A percentile compares a stretch with the other conserved stretches of the same genome.
phyloP scores from a whole-genome alignment of 2,888 invertebrate species.

The Apamea monoglypha region DNA sequence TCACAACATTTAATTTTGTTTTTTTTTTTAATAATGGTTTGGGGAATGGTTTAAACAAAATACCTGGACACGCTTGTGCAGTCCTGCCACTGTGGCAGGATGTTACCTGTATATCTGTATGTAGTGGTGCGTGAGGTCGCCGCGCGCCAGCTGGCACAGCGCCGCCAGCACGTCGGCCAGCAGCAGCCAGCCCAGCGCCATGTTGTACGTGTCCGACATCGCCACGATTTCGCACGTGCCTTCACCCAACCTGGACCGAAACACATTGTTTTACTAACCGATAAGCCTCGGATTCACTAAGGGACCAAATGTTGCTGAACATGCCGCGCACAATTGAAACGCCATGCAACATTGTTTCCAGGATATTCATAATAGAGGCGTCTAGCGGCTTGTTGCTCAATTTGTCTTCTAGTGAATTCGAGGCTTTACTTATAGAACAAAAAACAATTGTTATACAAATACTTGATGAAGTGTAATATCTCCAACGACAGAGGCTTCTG shows the following conservation, averaged over 20 bases:
- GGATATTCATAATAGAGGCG: not conserved
- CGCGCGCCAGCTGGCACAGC: slow-evolving; percentile 92
- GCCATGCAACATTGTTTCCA: not conserved
- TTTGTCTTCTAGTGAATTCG: not conserved
- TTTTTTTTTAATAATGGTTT: not conserved
- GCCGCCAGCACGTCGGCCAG: slow-evolving; percentile 92
- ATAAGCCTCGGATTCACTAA: not conserved
- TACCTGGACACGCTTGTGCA: not conserved
- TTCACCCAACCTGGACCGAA: slow-evolving; percentile 88
- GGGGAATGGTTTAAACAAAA: not conserved
- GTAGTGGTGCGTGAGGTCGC: slow-evolving; percentile 93
- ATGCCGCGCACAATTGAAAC: not conserved
- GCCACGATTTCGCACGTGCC: slow-evolving; percentile 90
- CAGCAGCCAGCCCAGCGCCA: slow-evolving; percentile 93
- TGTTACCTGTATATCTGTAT: slow-evolving; percentile 88
- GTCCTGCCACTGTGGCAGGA: not conserved
- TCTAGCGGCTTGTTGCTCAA: not conserved
- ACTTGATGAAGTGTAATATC: not conserved
- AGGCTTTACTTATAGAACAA: not conserved
- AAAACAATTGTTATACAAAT: not conserved
- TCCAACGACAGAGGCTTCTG: not conserved
- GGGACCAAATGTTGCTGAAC: not conserved
- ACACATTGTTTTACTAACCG: not conserved
- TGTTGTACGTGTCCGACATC: slow-evolving; percentile 90
- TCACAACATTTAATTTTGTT: not conserved